Conservation (phyloP, 2,888 invertebrate species). For the Pollenia angustigena region DNA sequence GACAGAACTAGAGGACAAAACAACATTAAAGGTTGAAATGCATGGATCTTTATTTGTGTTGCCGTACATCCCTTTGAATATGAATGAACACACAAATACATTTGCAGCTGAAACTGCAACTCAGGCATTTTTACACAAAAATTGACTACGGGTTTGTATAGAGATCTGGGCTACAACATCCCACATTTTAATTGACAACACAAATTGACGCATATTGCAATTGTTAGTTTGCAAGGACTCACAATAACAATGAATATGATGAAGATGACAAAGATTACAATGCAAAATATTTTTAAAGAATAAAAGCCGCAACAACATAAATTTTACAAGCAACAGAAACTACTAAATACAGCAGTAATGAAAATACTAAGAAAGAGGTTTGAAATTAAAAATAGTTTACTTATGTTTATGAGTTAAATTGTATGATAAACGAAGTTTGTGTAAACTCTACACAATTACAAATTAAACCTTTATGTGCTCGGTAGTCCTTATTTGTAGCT, state of each 20-base stretch:
- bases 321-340: conserved; percentile 4
- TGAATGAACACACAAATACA: conserved; percentile 32
- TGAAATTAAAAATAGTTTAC: background rate
- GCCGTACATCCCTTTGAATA: conserved; percentile 43
- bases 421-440: too few relatives aligned
- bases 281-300: background rate
- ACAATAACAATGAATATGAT: conserved; percentile 48
- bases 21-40: conserved; percentile 51
- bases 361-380: conserved; percentile 10
- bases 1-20: conserved; percentile 56
- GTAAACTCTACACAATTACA: too few relatives aligned
- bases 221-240: conserved; percentile 42
- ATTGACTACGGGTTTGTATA: conserved; percentile 42
- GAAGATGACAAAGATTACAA: conserved; percentile 29
- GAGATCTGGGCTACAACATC: conserved; percentile 11
- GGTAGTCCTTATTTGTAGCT: too few relatives aligned
- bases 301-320: background rate
- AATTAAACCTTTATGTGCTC: too few relatives aligned
- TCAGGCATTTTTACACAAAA: background rate
- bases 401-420: background rate
- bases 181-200: conserved; percentile 68
- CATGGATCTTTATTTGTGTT: conserved; percentile 57
- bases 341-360: conserved; percentile 5
- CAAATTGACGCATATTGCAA: conserved; percentile 67
- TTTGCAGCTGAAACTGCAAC: background rate